Percentiles rank a stretch among this genome's conserved stretches.
phyloP scores from a whole-genome alignment of 2,888 invertebrate genomes.

The Halocaridina rubra region DNA sequence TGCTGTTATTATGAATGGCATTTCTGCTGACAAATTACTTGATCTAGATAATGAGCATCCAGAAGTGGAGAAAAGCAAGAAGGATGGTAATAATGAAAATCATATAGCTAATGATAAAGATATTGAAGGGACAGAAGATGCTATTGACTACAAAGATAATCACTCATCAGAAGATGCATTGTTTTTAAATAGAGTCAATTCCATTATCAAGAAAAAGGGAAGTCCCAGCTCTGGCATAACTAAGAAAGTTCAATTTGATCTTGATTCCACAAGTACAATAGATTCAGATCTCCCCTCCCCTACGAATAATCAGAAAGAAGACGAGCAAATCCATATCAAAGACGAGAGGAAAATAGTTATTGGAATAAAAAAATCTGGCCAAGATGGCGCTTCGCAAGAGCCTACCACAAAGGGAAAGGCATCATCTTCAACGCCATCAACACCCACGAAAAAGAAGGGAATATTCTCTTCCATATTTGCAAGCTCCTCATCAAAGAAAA shows the following conservation, averaged over 20 bases:
- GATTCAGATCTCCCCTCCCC: not conserved
- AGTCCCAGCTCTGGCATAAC: not conserved
- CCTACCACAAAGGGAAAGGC: constrained; percentile 9
- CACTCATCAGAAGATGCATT: not conserved
- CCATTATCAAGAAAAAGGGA: constrained; percentile 37
- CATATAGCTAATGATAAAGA: not conserved
- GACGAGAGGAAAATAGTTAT: not conserved
- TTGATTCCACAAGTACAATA: constrained; percentile 1
- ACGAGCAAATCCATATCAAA: not conserved
- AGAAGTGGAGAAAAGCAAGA: not conserved
- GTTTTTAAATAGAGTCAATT: constrained; percentile 23
- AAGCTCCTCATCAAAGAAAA: not conserved
- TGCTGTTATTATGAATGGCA: not conserved
- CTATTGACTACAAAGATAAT: not conserved
- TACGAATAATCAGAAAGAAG: not conserved
- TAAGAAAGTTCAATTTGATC: constrained; percentile 36
- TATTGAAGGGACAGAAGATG: not conserved
- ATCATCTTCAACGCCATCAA: constrained; percentile 1
- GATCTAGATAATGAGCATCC: not conserved
- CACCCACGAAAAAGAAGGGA: not conserved
- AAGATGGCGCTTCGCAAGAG: not conserved
- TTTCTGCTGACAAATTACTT: too few relatives aligned
- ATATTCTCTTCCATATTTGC: not conserved
- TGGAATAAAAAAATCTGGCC: too few relatives aligned
- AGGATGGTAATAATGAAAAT: not conserved